Percentiles rank a stretch among this genome's conserved stretches.
Evolutionary conservation across 2,113 vertebrate species (phyloP).

Genomic region (Columba janthina): DNA sequence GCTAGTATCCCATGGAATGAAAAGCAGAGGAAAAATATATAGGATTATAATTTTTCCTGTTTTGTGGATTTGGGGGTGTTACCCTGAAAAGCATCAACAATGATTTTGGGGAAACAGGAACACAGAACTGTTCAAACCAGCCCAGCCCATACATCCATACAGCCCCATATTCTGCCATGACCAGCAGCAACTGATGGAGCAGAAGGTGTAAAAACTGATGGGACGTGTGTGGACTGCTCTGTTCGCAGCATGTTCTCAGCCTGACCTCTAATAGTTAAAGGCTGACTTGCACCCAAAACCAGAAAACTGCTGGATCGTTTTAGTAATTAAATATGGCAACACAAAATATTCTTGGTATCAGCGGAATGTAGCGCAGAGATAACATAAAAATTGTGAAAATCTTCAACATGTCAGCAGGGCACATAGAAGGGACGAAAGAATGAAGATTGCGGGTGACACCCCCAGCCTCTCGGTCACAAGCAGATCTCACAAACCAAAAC

Average conservation of each 20-base stretch:
- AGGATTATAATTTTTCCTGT: not conserved
- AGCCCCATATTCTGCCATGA: not conserved
- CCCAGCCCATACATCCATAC: not conserved
- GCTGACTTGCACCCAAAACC: not conserved
- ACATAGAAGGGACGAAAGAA: not conserved
- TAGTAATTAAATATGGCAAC: not conserved
- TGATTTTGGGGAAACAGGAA: not conserved
- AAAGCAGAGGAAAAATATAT: not conserved
- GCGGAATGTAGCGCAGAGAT: not conserved
- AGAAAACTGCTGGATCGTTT: not conserved
- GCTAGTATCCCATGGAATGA: not conserved
- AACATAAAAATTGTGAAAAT: conserved; percentile 25
- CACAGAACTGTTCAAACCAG: not conserved
- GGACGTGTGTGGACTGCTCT: rapidly evolving
- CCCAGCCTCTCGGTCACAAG: not conserved
- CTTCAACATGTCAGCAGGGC: not conserved
- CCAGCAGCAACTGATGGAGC: not conserved
- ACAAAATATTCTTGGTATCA: conserved; percentile 23
- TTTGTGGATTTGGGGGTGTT: not conserved
- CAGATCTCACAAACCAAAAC: conserved; percentile 25
- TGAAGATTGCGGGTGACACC: not conserved
- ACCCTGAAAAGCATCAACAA: not conserved
- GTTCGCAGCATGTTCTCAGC: not conserved
- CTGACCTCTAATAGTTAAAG: not conserved
- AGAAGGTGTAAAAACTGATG: not conserved